phyloP scores from a whole-genome alignment of 2,797 vertebrate species.

The Gymnodraco acuticeps region DNA sequence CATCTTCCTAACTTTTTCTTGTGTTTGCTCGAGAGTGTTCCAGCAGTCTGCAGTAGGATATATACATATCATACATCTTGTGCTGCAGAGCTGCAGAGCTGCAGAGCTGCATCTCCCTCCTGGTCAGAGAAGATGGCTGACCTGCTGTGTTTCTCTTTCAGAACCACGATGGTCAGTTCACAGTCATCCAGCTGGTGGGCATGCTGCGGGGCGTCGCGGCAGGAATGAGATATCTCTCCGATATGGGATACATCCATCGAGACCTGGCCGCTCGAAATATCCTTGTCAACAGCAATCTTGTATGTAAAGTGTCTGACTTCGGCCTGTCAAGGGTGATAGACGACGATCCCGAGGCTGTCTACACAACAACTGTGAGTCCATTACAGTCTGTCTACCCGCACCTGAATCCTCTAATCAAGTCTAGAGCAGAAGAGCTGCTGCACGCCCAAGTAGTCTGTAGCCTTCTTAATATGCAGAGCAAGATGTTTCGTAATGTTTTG shows the following conservation, averaged over 20 bases:
- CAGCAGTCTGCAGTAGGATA: conserved; percentile 58
- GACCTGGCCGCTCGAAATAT: conserved; percentile 98
- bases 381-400: conserved; percentile 53
- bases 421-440: conserved; percentile 26
- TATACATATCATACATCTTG: conserved; percentile 69
- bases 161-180: conserved; percentile 99
- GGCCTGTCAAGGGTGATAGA: conserved; percentile 98
- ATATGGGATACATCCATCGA: conserved; percentile 99
- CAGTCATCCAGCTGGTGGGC: conserved; percentile 97
- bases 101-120: conserved; percentile 60
- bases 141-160: conserved; percentile 69
- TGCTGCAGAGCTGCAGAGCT: conserved; percentile 60
- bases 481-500: background rate
- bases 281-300: conserved; percentile 99
- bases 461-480: conserved; percentile 19
- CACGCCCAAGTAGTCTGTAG: conserved; percentile 24
- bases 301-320: conserved; percentile 99
- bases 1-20: conserved; percentile 54
- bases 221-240: conserved; percentile 97
- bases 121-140: conserved; percentile 68
- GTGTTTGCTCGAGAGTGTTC: conserved; percentile 39
- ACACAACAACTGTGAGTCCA: conserved; percentile 96
- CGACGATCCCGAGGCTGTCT: conserved; percentile 98
- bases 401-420: conserved; percentile 67
- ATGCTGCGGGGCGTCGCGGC: conserved; percentile 98